Base-by-base conservation (phyloP, 2,888 invertebrate species). In the Ctenicera cuprea region DNA sequence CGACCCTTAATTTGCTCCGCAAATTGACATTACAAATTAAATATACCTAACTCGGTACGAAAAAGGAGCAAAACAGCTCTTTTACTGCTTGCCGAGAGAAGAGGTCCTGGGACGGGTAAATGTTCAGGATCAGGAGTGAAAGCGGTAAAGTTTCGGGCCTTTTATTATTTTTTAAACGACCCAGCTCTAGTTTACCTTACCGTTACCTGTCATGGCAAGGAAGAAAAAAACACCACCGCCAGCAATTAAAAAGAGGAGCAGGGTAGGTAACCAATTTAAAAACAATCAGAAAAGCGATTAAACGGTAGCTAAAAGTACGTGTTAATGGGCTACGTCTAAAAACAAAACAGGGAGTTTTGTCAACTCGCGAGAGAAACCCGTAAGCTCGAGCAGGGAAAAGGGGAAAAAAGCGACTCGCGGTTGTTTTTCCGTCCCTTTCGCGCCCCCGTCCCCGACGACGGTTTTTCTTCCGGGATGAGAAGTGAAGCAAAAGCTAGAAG, bases 211-310 rank as follows among this genome's bases (percentile, higher is more conserved):
- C 59, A 59, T 59, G 38, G 14, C 38, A 20, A 18, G 12, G 59
- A 37, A 7, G 20, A 52, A 26, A 26, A 26, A 26, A n/a, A 33
- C 33, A 33, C 33, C 4, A 52, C 59, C 12, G 26, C 45, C 16
- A 50, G 45, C 63, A 63, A 70, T 70, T 70, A 63, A 64, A 63
- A 71, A 65, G 54, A 33, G 38, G 45, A 61, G 50, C 69, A 57
- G 26, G 33, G 26, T 37, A 30, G 33, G 26, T 37, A 30, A 43
- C 30, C 65, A 54, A 59, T 65, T 71, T 48, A 57, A 65, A 65
- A 71, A 63, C 65, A 71, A 71, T 71, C 48, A 71, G 37, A 57
- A 16, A 59, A 67, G 45, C 67, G 54, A 43, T 71, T 65, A 71
- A 65, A 33, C 43, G 48, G 30, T 16, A 26, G 37, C 50, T 43